Base-by-base conservation (phyloP, 2,113 vertebrate species). In the Oryzias curvinotus region DNA sequence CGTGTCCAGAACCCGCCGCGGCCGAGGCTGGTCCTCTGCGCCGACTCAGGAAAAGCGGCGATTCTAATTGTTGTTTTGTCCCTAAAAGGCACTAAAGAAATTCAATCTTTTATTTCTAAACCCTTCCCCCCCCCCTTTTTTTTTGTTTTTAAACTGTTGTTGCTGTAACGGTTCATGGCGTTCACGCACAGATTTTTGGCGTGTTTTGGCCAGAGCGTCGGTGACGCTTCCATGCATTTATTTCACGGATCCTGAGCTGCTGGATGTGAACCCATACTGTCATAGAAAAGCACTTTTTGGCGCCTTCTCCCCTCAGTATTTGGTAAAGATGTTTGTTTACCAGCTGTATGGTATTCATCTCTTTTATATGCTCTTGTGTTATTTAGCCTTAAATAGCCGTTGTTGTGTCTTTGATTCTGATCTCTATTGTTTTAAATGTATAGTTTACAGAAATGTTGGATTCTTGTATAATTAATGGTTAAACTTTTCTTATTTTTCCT, bases 281-380 rank as follows among this genome's bases (percentile, higher is more conserved):
- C 77, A 75, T 79, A 88, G 80, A 81, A 80, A 88, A 90, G 87
- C 89, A 90, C 89, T 90, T 90, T 89, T 67, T 57, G 56, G 72
- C 71, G 80, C 81, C 61, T 81, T 78, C 74, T 77, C 81, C 73
- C 78, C 84, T 84, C 85, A 88, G 84, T 90, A 87, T 90, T 36
- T 90, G 84, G 84, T 64, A 65, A 80, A 71, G 44, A 73, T 75
- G 63, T 85, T 82, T 75, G 72, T 80, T 81, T 86, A 75, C 83
- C 81, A 76, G 69, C 73, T 85, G 72, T 87, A 85, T 82, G 80
- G 75, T 85, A 88, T 83, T 41, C 14, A 44, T 85, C 73, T 47
- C 61, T 80, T 73, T 65, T 72, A 71, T 71, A 51, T 18, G 65
- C 74, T 77, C 64, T 57, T 67, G 65, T 41, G 58, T 83, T 85